Base-by-base conservation (phyloP, 37 sponge, comb jelly and placozoan species). In the Petrosia ficiformis region DNA sequence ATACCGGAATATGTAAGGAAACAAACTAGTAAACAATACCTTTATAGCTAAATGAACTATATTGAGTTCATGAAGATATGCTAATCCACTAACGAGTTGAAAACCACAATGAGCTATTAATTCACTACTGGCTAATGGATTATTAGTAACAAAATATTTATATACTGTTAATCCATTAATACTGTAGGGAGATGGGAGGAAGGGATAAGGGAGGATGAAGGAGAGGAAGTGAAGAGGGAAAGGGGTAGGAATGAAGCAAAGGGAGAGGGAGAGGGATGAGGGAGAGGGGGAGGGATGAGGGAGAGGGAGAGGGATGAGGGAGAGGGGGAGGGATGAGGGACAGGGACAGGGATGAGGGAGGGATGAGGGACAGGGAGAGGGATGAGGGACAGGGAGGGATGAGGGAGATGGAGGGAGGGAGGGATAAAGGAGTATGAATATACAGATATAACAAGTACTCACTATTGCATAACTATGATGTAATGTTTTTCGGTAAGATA, bases 1-100 rank as follows among this genome's bases (percentile, higher is more conserved):
- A 10, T 44, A 44, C 5, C 4, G 1, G 4, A 30, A 34, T 6
- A 68, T 11, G 21, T 10, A 30, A 8, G 24, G 38, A 16, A 14
- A 68, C 29, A 11, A 39, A 32, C 5, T 5, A 29, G 5, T 68
- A 11, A 30, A 16, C 3, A 64, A 14, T 72, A 84, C 85, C 78
- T 48, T 77, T n/a, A 88, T 67, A 63, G 64, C 75, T 16, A 88
- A 75, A 69, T 88, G 89, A 29, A 74, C 89, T 1, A 88, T 74
- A 33, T 33, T 78, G 38, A 43, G 33, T 8, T 73, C 26, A 66
- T 88, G 89, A 25, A 88, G 79, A 68, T 88, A 82, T 29, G 10
- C 0, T 66, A 88, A 61, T 24, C 68, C 89, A 16, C 41, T n/a
- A 0, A 82, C 4, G 33, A 82, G 34, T 44, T 83, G 73, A 28